Evolutionary conservation across 2,888 invertebrate species (phyloP).

Genomic region (Monochamus alternatus): DNA sequence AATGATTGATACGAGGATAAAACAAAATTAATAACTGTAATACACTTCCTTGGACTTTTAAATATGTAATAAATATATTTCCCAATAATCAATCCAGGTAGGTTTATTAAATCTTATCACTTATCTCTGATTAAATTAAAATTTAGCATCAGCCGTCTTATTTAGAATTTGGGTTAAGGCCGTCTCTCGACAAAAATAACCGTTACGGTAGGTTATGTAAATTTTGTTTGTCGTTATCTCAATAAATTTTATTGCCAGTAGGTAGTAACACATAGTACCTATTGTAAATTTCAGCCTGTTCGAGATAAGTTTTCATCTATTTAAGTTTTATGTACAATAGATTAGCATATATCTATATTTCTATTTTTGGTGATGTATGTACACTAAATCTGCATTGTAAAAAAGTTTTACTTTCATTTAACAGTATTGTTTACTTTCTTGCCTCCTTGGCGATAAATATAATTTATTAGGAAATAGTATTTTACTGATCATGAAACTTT

Average conservation of each 20-base stretch:
- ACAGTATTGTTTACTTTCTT: not conserved
- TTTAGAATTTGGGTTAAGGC: slow-evolving; percentile 27
- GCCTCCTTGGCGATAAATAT: no score
- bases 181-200: not conserved
- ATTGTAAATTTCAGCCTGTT: no score
- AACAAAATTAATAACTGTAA: not conserved
- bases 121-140: not conserved
- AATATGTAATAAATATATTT: not conserved
- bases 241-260: slow-evolving; percentile 15
- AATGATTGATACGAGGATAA: not conserved
- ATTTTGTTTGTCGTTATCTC: slow-evolving; percentile 18
- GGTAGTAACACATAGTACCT: not conserved
- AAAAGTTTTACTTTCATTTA: not conserved
- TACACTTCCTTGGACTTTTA: not conserved
- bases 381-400: not conserved
- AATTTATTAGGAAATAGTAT: no score
- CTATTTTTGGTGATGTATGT: no score
- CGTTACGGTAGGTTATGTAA: slow-evolving; percentile 33
- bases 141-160: not conserved
- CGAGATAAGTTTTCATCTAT: not conserved
- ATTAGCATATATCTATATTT: no score
- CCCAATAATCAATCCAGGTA: not conserved
- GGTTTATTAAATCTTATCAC: not conserved
- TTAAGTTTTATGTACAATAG: no score
- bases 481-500: no score